Evolutionary conservation across 2,113 vertebrate genomes (phyloP).

Genomic region (Charadrius vociferus): DNA sequence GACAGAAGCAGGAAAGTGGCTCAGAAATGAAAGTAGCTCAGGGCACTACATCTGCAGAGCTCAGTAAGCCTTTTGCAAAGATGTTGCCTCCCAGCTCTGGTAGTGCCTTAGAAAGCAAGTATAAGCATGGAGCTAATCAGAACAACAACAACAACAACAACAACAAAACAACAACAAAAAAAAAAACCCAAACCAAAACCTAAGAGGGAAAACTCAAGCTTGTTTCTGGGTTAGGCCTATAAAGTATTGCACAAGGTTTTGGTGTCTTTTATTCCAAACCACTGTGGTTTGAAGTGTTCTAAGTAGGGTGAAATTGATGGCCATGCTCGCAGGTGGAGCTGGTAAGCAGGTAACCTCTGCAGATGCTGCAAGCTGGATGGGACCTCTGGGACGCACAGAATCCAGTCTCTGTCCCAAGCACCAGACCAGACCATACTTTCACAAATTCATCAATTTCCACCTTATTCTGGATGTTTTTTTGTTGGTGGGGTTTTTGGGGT

Average conservation of each 20-base stretch:
- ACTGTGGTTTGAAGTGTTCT: neutral
- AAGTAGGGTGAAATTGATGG: neutral
- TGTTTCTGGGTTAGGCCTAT: neutral
- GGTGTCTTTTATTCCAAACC: neutral
- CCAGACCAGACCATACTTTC: neutral
- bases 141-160: neutral
- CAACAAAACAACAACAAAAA: neutral
- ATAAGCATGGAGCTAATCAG: neutral
- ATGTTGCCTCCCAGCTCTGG: neutral
- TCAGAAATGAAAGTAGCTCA: neutral
- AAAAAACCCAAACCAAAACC: neutral
- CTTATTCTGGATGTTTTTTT: neutral
- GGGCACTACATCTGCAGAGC: neutral
- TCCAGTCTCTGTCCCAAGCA: neutral
- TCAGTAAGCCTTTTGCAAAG: neutral
- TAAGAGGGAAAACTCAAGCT: neutral
- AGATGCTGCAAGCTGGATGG: neutral
- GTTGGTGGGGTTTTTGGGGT: no score
- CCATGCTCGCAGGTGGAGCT: neutral
- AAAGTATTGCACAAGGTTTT: neutral
- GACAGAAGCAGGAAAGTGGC: neutral
- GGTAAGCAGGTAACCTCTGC: no score
- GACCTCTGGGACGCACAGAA: neutral
- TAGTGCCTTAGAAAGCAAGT: neutral
- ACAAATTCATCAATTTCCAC: neutral